phyloP scores from a whole-genome alignment of 2,113 vertebrate genomes.

The Anguilla rostrata region DNA sequence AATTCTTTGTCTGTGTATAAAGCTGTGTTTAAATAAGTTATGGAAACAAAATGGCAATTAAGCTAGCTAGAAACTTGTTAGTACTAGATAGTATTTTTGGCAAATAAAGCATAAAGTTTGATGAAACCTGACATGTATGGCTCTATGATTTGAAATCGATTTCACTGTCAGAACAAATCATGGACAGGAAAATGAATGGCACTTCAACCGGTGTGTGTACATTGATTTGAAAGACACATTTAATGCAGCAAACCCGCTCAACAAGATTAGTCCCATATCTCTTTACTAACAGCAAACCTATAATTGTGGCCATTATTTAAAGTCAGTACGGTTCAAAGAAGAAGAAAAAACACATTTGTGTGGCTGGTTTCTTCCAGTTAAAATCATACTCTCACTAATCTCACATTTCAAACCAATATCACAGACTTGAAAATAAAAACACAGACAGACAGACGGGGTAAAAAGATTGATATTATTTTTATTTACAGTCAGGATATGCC shows the following conservation, averaged over 20 bases:
- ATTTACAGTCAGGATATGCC: slow-evolving; percentile 60
- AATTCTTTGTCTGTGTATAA: background rate
- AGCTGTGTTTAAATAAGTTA: background rate
- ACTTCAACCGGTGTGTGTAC: background rate
- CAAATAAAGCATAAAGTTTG: too few relatives aligned
- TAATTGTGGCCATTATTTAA: too few relatives aligned
- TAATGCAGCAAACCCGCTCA: too few relatives aligned
- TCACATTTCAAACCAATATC: background rate
- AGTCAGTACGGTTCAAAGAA: too few relatives aligned
- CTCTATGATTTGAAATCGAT: background rate
- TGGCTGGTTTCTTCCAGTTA: background rate
- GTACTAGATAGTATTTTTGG: too few relatives aligned
- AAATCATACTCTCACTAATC: background rate
- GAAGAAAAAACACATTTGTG: too few relatives aligned
- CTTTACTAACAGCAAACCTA: too few relatives aligned
- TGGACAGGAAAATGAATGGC: too few relatives aligned
- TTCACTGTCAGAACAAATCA: background rate
- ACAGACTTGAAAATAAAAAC: background rate
- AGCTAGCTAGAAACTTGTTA: too few relatives aligned
- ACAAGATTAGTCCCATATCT: too few relatives aligned
- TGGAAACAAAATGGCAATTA: background rate
- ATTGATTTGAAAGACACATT: too few relatives aligned
- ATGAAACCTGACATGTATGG: background rate
- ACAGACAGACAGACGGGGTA: background rate
- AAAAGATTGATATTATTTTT: slow-evolving; percentile 55